Percentiles rank a stretch among this genome's conserved stretches.
Conservation (phyloP, 2,113 vertebrate species). For the Orthonyx spaldingii region DNA sequence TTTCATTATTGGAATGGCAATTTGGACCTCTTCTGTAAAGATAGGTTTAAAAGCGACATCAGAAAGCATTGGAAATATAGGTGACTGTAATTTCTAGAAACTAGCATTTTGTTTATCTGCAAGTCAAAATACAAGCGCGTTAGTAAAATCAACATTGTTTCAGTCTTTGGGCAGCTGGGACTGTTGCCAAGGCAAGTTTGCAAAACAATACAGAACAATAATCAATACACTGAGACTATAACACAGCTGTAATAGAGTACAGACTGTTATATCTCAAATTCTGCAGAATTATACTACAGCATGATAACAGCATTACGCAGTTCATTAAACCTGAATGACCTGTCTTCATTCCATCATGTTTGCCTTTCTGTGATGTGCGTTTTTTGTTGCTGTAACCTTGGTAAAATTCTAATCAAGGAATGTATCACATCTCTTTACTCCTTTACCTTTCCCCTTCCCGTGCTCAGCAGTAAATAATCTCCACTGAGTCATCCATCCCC, state of each 20-base stretch:
- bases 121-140: background rate
- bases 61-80: background rate
- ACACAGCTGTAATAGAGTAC: background rate
- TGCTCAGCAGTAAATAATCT: background rate
- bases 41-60: slow-evolving; percentile 39
- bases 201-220: background rate
- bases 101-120: background rate
- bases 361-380: background rate
- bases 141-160: background rate
- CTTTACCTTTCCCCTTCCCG: background rate
- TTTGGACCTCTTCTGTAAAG: slow-evolving; percentile 81
- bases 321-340: slow-evolving; percentile 15
- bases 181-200: background rate
- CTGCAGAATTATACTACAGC: background rate
- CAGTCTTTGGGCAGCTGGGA: background rate
- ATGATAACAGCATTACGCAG: background rate
- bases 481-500: background rate
- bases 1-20: slow-evolving; percentile 85
- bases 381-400: slow-evolving; percentile 25
- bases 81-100: background rate
- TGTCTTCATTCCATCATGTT: background rate
- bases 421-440: background rate
- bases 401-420: slow-evolving; percentile 7
- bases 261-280: background rate
- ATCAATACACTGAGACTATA: background rate